Evolutionary conservation across 1,140 invertebrate genomes (phyloP), one percentile per base, ranked within the genome.

Genomic region (Copidosoma floridanum): DNA sequence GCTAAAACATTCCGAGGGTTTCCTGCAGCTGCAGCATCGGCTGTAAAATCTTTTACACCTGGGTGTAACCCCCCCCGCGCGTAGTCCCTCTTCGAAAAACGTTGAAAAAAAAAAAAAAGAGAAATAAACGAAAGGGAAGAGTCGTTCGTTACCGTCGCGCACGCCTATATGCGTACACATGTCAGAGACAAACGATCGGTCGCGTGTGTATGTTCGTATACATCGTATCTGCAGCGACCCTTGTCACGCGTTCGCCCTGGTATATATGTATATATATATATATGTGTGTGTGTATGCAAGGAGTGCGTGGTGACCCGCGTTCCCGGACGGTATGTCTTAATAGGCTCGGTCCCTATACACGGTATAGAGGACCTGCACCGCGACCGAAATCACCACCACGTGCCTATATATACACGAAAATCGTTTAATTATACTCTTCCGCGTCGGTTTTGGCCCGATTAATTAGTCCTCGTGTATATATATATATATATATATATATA

Each of bases 131-230:
- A 23, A 41, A 38, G n/a, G 11, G 16, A 20, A 6, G 26, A 72
- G 70, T 71, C 70, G 71, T 74, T 76, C 71, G 69, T 74, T 76
- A 76, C 69, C 47, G 66, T 64, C n/a, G n/a, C n/a, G n/a, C n/a
- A n/a, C n/a, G n/a, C n/a, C n/a, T n/a, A n/a, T n/a, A n/a, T n/a
- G n/a, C n/a, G n/a, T n/a, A n/a, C n/a, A 64, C 48, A 65, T 76
- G 74, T 76, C 76, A 75, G 72, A 76, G 74, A 78, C 68, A 74
- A 77, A 78, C 70, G 71, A 78, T 70, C 71, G 67, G 68, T 46
- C 65, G 65, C 66, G 61, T 63, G 65, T n/a, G n/a, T n/a, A n/a
- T n/a, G n/a, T n/a, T n/a, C n/a, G n/a, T n/a, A n/a, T n/a, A n/a
- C n/a, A n/a, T n/a, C n/a, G n/a, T n/a, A n/a, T n/a, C n/a, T n/a